Percentiles rank a stretch among this genome's conserved stretches.
These are phyloP conservation scores for Mustelus asterias DNA, from an alignment of 2,113 vertebrate genomes.

Conservation along the genomic window DNA sequence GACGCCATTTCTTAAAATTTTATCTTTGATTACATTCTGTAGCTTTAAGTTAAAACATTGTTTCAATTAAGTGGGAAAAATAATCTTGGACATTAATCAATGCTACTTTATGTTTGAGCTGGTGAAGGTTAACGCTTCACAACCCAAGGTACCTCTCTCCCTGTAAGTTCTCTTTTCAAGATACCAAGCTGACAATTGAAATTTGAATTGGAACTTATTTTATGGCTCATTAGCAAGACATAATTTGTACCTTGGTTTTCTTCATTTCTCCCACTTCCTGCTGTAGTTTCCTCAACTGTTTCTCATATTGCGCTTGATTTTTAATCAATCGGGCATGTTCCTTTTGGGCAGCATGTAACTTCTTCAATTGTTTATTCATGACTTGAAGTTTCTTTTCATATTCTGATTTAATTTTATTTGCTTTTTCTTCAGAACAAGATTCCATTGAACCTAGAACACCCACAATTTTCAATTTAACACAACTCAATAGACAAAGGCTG, in stretches of 20 bases:
- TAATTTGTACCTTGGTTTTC: slow-evolving; percentile 81
- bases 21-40: not conserved
- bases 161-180: not conserved
- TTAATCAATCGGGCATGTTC: slow-evolving; percentile 88
- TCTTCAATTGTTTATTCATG: slow-evolving; percentile 95
- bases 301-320: slow-evolving; percentile 96
- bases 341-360: slow-evolving; percentile 88
- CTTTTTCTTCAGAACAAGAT: slow-evolving; percentile 87
- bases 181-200: not conserved
- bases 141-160: too few species aligned
- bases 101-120: not conserved
- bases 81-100: not conserved
- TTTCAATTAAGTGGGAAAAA: not conserved
- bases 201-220: not conserved
- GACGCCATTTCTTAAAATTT: not conserved
- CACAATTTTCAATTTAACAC: not conserved
- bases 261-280: slow-evolving; percentile 95
- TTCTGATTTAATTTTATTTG: slow-evolving; percentile 83
- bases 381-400: slow-evolving; percentile 90
- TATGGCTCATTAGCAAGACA: not conserved
- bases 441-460: slow-evolving; percentile 77
- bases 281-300: slow-evolving; percentile 88
- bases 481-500: not conserved
- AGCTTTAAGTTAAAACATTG: not conserved
- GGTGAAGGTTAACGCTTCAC: not conserved